phyloP scores from a whole-genome alignment of 2,888 invertebrate genomes.

The Abrostola tripartita region DNA sequence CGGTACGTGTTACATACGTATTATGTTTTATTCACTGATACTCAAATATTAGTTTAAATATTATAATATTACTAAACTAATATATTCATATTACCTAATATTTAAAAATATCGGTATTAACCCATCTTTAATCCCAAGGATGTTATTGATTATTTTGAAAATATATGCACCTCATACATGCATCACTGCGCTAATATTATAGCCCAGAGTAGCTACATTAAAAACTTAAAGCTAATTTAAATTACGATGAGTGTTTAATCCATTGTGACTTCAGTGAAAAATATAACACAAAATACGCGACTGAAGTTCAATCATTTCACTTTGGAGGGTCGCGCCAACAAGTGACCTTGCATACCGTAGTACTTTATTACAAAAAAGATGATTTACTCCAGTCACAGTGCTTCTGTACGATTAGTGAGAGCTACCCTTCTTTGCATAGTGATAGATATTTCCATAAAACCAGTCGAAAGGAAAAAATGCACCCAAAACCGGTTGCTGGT shows the following conservation, averaged over 20 bases:
- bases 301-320: constrained; percentile 37
- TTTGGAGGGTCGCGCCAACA: constrained; percentile 34
- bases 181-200: constrained; percentile 14
- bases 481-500: too few species aligned
- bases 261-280: constrained; percentile 35
- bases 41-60: too few species aligned
- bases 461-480: too few species aligned
- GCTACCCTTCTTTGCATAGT: too few species aligned
- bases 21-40: too few species aligned
- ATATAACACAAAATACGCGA: constrained; percentile 27
- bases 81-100: too few species aligned
- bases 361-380: constrained; percentile 27
- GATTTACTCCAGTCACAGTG: constrained; percentile 11
- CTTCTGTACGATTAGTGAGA: constrained; percentile 30
- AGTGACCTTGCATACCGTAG: constrained; percentile 36
- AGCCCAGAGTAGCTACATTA: constrained; percentile 13
- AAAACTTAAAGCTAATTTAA: constrained; percentile 21
- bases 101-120: too few species aligned
- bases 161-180: constrained; percentile 17
- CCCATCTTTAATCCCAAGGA: too few species aligned
- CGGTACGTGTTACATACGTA: too few species aligned
- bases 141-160: constrained; percentile 17
- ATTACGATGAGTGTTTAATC: constrained; percentile 16
- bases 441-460: too few species aligned
- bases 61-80: too few species aligned